These are phyloP conservation scores for Squalus acanthias DNA, from an alignment of 2,797 vertebrate genomes.

Conservation along the genomic window DNA sequence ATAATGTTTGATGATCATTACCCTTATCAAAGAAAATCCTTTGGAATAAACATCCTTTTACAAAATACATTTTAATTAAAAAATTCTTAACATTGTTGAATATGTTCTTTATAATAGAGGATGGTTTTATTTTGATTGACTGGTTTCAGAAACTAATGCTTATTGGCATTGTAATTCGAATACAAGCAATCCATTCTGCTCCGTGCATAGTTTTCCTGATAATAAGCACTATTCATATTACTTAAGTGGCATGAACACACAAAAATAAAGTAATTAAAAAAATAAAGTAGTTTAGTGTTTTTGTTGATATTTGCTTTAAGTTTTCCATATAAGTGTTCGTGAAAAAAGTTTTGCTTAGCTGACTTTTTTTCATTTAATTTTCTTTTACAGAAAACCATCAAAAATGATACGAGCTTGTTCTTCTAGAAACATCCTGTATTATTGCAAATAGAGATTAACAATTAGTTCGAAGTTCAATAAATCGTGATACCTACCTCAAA, in stretches of 20 bases:
- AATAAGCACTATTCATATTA: neutral
- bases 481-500: neutral
- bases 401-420: neutral
- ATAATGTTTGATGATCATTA: neutral
- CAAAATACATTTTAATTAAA: neutral
- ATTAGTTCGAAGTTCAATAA: neutral
- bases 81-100: neutral
- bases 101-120: neutral
- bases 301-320: neutral
- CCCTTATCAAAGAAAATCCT: neutral
- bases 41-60: neutral
- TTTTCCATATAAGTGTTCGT: too few species aligned
- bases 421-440: neutral
- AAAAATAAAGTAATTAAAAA: neutral
- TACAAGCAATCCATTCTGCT: neutral
- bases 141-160: neutral
- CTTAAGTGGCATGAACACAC: neutral
- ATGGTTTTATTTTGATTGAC: neutral
- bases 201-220: neutral
- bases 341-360: neutral
- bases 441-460: neutral
- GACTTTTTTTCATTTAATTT: neutral
- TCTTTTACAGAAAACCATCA: neutral
- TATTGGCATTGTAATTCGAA: neutral
- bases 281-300: slow-evolving; percentile 1